Evolutionary conservation across 1,140 invertebrate species (phyloP).

Genomic region (Leguminivora glycinivorella): DNA sequence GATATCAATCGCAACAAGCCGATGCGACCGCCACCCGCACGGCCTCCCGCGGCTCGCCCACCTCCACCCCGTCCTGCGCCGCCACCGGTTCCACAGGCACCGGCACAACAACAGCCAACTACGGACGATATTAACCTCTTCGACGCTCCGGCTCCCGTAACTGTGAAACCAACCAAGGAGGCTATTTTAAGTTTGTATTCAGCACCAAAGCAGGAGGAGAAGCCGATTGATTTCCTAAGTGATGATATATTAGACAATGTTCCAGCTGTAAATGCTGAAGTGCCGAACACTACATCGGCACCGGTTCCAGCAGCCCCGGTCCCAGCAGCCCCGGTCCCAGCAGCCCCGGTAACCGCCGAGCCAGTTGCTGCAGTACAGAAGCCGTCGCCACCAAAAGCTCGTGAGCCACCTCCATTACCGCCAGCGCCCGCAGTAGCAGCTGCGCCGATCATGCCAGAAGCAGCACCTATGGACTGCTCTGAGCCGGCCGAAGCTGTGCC

Average conservation of each 20-base stretch:
- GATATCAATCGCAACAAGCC: constrained; percentile 31
- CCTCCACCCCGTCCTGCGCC: constrained; percentile 36
- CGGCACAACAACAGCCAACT: constrained; percentile 48
- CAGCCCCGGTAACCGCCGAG: not conserved
- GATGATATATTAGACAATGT: constrained; percentile 76
- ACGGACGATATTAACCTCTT: constrained; percentile 72
- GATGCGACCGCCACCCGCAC: constrained; percentile 52
- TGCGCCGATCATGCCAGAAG: constrained; percentile 28
- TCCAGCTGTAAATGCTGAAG: constrained; percentile 39
- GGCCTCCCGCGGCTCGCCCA: constrained; percentile 39
- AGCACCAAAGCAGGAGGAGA: constrained; percentile 76
- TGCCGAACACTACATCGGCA: constrained; percentile 27
- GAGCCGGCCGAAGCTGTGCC: constrained; percentile 46
- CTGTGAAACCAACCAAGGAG: constrained; percentile 79
- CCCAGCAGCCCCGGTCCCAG: not conserved
- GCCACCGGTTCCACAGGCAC: constrained; percentile 43
- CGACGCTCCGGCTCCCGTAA: constrained; percentile 63
- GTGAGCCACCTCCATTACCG: not conserved
- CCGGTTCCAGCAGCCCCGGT: constrained; percentile 10
- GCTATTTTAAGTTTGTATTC: constrained; percentile 84
- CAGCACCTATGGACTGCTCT: constrained; percentile 62
- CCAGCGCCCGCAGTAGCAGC: not conserved
- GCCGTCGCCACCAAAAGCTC: constrained; percentile 14
- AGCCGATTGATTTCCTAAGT: constrained; percentile 78
- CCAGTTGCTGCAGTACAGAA: not conserved